Base-by-base conservation (phyloP, 2,888 invertebrate genomes). In the Pollenia griseotomentosa region DNA sequence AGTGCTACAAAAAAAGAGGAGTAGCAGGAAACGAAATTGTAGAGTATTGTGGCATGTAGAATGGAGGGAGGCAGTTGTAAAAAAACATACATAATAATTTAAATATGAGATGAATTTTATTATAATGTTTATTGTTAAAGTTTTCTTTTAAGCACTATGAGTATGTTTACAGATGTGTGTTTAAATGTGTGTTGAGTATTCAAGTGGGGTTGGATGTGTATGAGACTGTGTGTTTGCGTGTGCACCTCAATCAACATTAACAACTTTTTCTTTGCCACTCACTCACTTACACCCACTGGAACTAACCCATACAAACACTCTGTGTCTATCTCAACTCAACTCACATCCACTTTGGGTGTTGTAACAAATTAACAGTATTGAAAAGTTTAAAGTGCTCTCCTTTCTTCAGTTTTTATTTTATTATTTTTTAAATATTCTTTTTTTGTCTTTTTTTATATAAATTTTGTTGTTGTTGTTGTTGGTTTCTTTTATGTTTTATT, bases 41-140 rank as follows among this genome's bases (percentile, higher is more conserved):
- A 33, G 33, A 33, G 33, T 33, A 33, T 33, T 33, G 33, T 2
- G 33, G 33, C 33, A 33, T 33, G 33, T 3, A 33, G 33, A 33
- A 33, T 33, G 14, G 42, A 9, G 42, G 66, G n/a, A 75, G 48
- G 51, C 48, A 48, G 48, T 16, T 65, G 46, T 57, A 66, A 55
- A 61, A 70, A 65, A 63, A 66, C 71, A 65, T 75, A 75, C 80
- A 83, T 84, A 84, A 84, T 87, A 87, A 87, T 83, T 87, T 84
- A 78, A 87, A 84, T 87, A 81, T 81, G 87, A 81, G 83, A 87
- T 89, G 88, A 88, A 89, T 89, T 88, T 88, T 88, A 89, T 88
- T 89, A 89, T 86, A 89, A 87, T 89, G 86, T 88, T 88, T 88
- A 88, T 86, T 89, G 86, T 88, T 83, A 83, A 85, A 88, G 82